Evolutionary conservation across 2,113 vertebrate species (phyloP), one percentile per base, ranked within the genome.

Genomic region (Junco hyemalis): DNA sequence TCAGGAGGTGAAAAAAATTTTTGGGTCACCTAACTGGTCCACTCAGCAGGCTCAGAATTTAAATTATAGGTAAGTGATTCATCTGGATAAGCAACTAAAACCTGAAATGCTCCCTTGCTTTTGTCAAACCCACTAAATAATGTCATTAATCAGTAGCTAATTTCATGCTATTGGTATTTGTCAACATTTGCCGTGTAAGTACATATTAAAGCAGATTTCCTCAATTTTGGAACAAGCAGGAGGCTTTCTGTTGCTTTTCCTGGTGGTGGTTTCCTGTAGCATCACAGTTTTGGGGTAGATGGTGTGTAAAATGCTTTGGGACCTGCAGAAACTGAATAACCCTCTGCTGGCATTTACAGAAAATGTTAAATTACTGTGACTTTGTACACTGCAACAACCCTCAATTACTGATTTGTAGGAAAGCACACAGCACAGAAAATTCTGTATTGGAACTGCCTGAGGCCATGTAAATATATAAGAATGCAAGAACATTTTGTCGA

Each of bases 261-360:
- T 56, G 3, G 9, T 56, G 3, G 9, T 47, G 7, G 4, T 53
- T 95, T 82, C 47, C 72, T 77, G 22, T 5, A 33, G 6, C 12
- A 66, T 50, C 36, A 19, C 10, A 11, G 6, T 60, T 89, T 94
- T 86, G 54, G 51, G 36, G 40, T 86, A 50, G 74, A 31, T 51
- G 50, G 8, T 82, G 40, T 45, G 36, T 38, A 35, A 86, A 90
- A 92, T 66, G 73, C 72, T 64, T 73, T 60, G 59, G 12, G 45
- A 86, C 57, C 81, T 63, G 33, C 59, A 95, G 83, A 87, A 95
- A 81, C 38, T n/a, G 78, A 95, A 83, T 72, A 94, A 94, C 60
- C 38, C 79, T 92, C 78, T 64, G 12, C 56, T 96, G 96, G 93
- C 91, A 97, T 97, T 97, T 96, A 94, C 83, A 92, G 93, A 96